These are phyloP conservation scores for Hylomyscus alleni DNA, from an alignment of 2,797 vertebrate genomes.

Conservation along the genomic window DNA sequence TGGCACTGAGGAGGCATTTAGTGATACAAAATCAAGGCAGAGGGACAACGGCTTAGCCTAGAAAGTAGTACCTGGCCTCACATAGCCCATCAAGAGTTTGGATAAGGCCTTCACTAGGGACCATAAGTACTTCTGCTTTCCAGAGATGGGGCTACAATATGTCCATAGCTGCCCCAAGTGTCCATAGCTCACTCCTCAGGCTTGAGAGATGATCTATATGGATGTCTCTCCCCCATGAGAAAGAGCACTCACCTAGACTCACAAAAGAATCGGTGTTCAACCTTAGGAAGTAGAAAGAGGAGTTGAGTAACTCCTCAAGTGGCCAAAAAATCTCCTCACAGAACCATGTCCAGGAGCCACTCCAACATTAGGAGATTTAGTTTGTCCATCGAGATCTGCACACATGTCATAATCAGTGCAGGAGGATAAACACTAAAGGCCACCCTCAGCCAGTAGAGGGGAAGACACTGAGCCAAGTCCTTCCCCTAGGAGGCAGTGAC, in stretches of 20 bases:
- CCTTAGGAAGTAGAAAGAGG: background rate
- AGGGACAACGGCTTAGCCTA: background rate
- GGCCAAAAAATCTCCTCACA: background rate
- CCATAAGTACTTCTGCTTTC: background rate
- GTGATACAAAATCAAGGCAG: background rate
- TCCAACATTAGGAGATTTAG: rapidly evolving
- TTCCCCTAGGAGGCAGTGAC: background rate
- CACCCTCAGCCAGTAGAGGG: background rate
- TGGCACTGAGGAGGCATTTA: background rate
- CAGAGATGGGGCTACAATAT: background rate
- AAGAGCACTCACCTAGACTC: background rate
- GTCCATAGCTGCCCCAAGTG: background rate
- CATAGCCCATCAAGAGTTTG: background rate
- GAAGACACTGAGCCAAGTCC: background rate
- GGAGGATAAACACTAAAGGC: background rate
- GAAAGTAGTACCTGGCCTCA: background rate
- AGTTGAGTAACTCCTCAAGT: background rate
- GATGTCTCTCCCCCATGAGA: background rate
- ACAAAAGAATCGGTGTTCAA: background rate
- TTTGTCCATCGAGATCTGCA: background rate
- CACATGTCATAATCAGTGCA: background rate
- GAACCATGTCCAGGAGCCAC: background rate
- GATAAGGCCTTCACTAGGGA: background rate
- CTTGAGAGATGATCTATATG: background rate
- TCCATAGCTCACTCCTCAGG: background rate